Percentiles rank a stretch among this genome's conserved stretches.
Evolutionary conservation across 2,888 invertebrate species (phyloP).

Genomic region (Eupithecia exiguata): DNA sequence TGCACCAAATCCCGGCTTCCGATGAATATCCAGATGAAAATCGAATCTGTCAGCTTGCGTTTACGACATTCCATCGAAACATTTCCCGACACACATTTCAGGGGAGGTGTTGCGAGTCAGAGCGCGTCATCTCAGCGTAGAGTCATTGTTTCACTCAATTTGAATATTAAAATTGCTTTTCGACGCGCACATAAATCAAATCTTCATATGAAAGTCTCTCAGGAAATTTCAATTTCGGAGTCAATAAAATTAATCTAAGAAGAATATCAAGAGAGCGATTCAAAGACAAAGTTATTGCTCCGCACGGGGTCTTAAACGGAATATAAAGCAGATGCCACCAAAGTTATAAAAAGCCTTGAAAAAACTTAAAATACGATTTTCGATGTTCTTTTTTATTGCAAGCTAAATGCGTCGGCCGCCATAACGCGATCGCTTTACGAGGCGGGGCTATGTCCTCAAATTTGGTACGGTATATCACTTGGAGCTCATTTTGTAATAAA

Average conservation of each 20-base stretch:
- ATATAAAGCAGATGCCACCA: conserved; percentile 57
- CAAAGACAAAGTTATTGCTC: conserved; percentile 50
- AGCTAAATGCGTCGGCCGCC: conserved; percentile 69
- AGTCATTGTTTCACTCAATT: conserved; percentile 28
- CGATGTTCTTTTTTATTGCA: conserved; percentile 69
- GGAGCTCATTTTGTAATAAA: conserved; percentile 49
- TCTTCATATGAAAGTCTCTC: conserved; percentile 36
- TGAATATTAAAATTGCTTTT: conserved; percentile 32
- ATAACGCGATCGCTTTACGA: conserved; percentile 74
- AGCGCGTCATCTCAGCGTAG: background rate
- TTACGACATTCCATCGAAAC: background rate
- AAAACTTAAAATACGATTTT: conserved; percentile 68
- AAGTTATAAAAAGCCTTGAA: conserved; percentile 50
- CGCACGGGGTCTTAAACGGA: conserved; percentile 49
- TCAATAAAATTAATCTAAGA: conserved; percentile 47
- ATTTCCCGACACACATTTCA: background rate
- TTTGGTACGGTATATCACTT: conserved; percentile 62
- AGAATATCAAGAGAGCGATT: conserved; percentile 52
- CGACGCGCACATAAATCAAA: conserved; percentile 32
- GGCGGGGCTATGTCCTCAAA: conserved; percentile 59
- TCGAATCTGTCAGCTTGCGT: conserved; percentile 9
- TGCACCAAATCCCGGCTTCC: conserved; percentile 13
- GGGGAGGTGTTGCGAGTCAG: background rate
- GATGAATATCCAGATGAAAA: conserved; percentile 22
- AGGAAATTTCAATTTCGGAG: conserved; percentile 44